Conservation (phyloP, 2,113 vertebrate genomes). For the Otis tarda region DNA sequence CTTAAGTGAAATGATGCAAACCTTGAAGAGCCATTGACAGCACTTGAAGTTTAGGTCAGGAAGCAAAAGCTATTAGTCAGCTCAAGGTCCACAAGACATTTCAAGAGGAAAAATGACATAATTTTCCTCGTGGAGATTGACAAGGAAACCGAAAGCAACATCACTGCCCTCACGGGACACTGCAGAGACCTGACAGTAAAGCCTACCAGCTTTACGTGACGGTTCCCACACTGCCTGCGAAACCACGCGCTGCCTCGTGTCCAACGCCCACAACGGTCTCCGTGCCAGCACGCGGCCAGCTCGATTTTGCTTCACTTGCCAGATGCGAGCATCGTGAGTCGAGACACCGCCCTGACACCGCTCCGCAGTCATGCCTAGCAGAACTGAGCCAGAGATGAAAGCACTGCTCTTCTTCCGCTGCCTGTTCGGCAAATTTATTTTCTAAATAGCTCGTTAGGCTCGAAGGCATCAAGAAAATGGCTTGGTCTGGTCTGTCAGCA, state of each 20-base stretch:
- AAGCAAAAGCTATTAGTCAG: not conserved
- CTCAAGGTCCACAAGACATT: not conserved
- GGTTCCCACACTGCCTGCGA: not conserved
- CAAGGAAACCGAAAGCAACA: not conserved
- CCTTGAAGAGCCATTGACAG: not conserved
- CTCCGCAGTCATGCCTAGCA: not conserved
- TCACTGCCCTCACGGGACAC: not conserved
- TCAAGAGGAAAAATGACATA: not conserved
- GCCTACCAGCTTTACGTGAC: not conserved
- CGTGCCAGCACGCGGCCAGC: not conserved
- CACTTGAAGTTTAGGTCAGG: not conserved
- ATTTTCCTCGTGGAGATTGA: not conserved
- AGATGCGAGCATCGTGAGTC: fast-evolving
- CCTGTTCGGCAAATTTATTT: not conserved
- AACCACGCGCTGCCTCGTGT: not conserved
- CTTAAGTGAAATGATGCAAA: not conserved
- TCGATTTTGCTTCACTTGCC: too few relatives aligned
- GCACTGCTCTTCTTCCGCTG: not conserved
- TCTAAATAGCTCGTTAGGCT: not conserved
- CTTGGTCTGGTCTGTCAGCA: not conserved
- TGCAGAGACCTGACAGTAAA: not conserved
- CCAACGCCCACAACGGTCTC: not conserved
- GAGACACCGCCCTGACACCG: not conserved
- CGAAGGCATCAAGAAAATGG: not conserved
- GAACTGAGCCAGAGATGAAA: not conserved